Evolutionary conservation across 2,888 invertebrate species (phyloP).

Genomic region (Lochmaea crataegi): DNA sequence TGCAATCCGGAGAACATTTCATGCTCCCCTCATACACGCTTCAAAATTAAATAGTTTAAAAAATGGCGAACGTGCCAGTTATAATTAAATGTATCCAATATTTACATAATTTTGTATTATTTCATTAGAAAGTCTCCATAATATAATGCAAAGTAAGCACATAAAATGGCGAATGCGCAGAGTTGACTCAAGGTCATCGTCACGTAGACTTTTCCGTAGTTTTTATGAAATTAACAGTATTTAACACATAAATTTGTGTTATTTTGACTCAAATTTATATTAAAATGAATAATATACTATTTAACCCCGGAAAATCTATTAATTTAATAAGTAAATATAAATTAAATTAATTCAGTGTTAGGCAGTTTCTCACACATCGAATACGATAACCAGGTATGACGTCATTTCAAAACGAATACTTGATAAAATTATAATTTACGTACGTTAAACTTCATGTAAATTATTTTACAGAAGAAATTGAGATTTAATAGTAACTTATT

Average conservation of each 20-base stretch:
- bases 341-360: not conserved
- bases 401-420: not conserved
- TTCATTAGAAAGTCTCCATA: constrained; percentile 4
- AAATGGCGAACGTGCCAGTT: not conserved
- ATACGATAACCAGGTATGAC: not conserved
- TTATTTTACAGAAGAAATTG: not conserved
- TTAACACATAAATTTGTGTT: not conserved
- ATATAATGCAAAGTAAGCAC: not conserved
- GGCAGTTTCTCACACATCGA: not conserved
- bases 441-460: not conserved
- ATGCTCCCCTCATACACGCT: not conserved
- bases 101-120: not conserved
- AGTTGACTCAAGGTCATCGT: constrained; percentile 20
- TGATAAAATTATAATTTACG: not conserved
- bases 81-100: not conserved
- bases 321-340: not conserved
- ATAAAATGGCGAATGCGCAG: constrained; percentile 27
- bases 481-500: not conserved
- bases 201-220: not conserved
- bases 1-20: not conserved
- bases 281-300: not conserved
- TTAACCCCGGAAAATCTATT: not conserved
- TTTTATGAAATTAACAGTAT: not conserved
- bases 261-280: not conserved
- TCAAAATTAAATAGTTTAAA: not conserved